A percentile compares a stretch with the other conserved stretches of the same genome.
Evolutionary conservation across 2,797 vertebrate genomes (phyloP).

Genomic region (Helostoma temminkii): DNA sequence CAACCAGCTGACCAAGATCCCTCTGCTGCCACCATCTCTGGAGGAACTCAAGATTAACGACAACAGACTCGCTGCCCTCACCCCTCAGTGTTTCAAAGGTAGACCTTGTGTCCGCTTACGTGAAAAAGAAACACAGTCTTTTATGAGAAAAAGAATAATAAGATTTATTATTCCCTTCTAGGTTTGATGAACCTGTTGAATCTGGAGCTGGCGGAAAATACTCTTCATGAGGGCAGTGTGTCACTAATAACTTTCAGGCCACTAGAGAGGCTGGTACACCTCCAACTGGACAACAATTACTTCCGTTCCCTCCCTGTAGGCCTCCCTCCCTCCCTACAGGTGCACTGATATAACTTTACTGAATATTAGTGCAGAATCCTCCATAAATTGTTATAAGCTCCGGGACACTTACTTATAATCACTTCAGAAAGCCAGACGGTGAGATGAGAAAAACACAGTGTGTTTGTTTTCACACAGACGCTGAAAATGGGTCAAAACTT

Average conservation of each 20-base stretch:
- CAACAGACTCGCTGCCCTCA: conserved; percentile 79
- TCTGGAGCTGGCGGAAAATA: conserved; percentile 84
- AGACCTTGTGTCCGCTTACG: conserved; percentile 10
- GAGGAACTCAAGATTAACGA: conserved; percentile 85
- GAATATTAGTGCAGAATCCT: background rate
- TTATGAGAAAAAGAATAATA: background rate
- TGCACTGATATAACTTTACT: conserved; percentile 49
- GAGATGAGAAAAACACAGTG: background rate
- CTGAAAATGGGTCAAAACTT: conserved; percentile 80
- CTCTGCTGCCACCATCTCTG: conserved; percentile 80
- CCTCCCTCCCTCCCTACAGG: conserved; percentile 85
- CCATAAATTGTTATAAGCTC: background rate
- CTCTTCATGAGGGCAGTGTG: conserved; percentile 79
- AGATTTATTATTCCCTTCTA: conserved; percentile 30
- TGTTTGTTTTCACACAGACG: conserved; percentile 67
- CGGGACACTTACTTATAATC: background rate
- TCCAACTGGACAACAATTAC: conserved; percentile 82
- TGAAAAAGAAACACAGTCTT: background rate
- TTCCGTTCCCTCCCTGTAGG: conserved; percentile 81
- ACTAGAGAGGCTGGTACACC: conserved; percentile 75
- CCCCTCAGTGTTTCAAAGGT: conserved; percentile 79
- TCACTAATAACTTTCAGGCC: conserved; percentile 80
- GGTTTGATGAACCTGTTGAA: conserved; percentile 82
- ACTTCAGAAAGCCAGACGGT: background rate
- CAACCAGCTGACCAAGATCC: conserved; percentile 82